Conservation (phyloP, 2,888 invertebrate genomes). For the Lissonota sp. region DNA sequence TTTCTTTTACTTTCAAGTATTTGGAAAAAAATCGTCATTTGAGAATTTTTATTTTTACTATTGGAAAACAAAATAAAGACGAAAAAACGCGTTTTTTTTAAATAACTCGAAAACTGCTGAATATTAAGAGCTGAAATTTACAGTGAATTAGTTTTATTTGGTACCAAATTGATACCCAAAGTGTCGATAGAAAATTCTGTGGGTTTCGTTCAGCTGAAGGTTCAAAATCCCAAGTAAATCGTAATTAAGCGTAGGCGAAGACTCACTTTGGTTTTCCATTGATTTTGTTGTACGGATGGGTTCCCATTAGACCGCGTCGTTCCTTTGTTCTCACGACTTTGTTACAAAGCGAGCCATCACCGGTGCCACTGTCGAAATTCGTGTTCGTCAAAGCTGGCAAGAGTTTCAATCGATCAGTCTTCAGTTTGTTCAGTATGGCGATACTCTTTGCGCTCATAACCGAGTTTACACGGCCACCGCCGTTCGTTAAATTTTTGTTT, state of each 20-base stretch:
- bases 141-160: no score
- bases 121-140: no score
- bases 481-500: conserved; percentile 69
- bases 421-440: conserved; percentile 80
- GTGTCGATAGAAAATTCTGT: no score
- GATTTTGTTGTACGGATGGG: conserved; percentile 79
- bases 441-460: conserved; percentile 80
- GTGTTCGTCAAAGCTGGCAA: conserved; percentile 58
- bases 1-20: no score
- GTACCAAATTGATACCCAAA: no score
- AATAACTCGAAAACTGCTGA: no score
- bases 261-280: conserved; percentile 75
- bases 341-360: conserved; percentile 65
- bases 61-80: no score
- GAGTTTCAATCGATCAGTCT: conserved; percentile 72
- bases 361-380: conserved; percentile 52
- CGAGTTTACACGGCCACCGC: conserved; percentile 15
- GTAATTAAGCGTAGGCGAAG: neutral
- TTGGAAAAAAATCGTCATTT: no score
- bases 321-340: conserved; percentile 77
- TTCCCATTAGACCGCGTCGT: conserved; percentile 73
- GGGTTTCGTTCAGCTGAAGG: no score
- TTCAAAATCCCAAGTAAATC: no score
- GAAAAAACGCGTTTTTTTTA: no score
- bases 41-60: no score